These are phyloP conservation scores for Ophion costatus DNA, from an alignment of 2,888 invertebrate species.

Conservation along the genomic window DNA sequence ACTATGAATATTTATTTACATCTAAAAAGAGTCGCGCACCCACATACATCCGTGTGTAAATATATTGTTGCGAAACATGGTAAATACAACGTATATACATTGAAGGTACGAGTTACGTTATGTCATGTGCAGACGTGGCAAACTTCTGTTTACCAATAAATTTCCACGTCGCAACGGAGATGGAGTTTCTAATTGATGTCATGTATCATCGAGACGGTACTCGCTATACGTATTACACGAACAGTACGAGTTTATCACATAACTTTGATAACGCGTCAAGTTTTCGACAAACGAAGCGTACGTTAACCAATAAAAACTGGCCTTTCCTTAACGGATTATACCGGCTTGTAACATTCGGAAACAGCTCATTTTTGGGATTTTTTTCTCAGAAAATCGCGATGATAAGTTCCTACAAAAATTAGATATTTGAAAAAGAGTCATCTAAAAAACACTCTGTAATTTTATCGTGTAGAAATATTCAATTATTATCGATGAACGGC, in stretches of 20 bases:
- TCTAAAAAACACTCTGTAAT: no score
- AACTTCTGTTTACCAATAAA: slow-evolving; percentile 41
- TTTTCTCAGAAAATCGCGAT: no score
- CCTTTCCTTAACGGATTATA: no score
- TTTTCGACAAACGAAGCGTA: neutral
- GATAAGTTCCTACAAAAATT: no score
- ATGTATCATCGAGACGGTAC: slow-evolving; percentile 13
- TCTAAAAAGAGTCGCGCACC: neutral
- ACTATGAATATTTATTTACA: neutral
- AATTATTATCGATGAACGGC: no score
- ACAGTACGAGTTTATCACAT: slow-evolving; percentile 5
- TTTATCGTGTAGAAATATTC: no score
- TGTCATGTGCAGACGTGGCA: slow-evolving; percentile 29
- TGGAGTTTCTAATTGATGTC: slow-evolving; percentile 40
- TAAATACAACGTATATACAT: no score
- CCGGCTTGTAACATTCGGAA: no score
- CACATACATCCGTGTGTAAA: no score
- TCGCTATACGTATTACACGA: neutral
- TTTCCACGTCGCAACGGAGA: slow-evolving; percentile 30
- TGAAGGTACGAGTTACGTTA: neutral
- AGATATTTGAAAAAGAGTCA: no score
- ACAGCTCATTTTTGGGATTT: no score
- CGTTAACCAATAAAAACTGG: neutral
- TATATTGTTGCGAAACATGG: no score
- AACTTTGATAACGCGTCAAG: neutral